Evolutionary conservation across 2,888 invertebrate genomes (phyloP).

Genomic region (Onchidella celtica): DNA sequence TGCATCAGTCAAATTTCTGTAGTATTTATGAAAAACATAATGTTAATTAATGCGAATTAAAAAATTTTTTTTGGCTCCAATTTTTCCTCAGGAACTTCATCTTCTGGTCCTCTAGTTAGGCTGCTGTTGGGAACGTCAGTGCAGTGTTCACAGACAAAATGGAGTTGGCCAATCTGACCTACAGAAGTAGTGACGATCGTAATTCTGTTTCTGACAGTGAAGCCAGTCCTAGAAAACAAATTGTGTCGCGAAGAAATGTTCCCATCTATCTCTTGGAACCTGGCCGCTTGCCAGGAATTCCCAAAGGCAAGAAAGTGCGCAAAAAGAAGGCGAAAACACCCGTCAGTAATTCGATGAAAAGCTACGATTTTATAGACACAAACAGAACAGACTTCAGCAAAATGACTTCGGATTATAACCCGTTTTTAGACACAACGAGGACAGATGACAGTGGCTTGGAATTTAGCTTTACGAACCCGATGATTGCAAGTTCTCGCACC

Average conservation of each 20-base stretch:
- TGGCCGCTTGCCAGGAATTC: slow-evolving; percentile 30
- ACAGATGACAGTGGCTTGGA: neutral
- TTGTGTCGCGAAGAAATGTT: neutral
- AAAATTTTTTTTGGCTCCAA: too few relatives aligned
- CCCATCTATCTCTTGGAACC: slow-evolving; percentile 24
- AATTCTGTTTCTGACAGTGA: slow-evolving; percentile 18
- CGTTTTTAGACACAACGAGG: neutral
- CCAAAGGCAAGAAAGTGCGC: slow-evolving; percentile 21
- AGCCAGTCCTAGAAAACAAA: neutral
- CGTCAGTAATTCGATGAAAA: neutral
- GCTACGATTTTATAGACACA: slow-evolving; percentile 17
- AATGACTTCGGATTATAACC: neutral
- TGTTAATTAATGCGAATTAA: too few relatives aligned
- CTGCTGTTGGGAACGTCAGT: too few relatives aligned
- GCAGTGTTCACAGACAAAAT: too few relatives aligned
- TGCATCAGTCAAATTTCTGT: too few relatives aligned
- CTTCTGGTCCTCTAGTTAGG: too few relatives aligned
- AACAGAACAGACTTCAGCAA: slow-evolving; percentile 31
- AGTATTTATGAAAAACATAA: too few relatives aligned
- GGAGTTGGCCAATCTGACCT: slow-evolving; percentile 5
- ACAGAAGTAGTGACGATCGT: neutral
- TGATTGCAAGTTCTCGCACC: neutral
- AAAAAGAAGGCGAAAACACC: neutral
- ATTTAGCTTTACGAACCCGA: neutral
- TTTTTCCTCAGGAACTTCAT: too few relatives aligned